Base-by-base conservation (phyloP, 2,797 vertebrate species). In the Danionella dracula region DNA sequence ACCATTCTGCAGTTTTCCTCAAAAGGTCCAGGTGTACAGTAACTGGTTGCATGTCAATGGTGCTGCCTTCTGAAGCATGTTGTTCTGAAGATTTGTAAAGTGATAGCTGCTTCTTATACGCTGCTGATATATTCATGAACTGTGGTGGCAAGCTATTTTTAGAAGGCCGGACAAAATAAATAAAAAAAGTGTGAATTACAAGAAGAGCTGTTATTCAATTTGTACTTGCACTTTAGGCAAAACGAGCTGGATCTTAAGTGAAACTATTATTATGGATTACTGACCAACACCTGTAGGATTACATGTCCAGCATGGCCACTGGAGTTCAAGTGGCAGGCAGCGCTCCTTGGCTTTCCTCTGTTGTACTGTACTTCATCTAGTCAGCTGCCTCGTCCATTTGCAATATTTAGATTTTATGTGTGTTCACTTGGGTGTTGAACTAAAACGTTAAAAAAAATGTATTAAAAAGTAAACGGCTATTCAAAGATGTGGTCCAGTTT, bases 121-220 rank as follows among this genome's bases (percentile, higher is more conserved):
- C 72, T 82, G 70, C 76, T 85, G 72, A 82, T 80, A 74, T 85
- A 83, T 86, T 86, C 81, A 87, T 87, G 85, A 86, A 80, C 83
- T 65, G 27, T 41, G 65, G 61, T 79, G 71, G 76, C 76, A 59
- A 69, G 62, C 64, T 68, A 74, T 82, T 84, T 85, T 83, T 72
- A 77, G 73, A 78, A 62, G 73, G 60, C 63, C 68, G 46, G 62
- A 48, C 72, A 79, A 81, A 82, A 80, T 79, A 77, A 68, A 77
- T 50, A 63, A 21, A 34, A 64, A 57, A 72, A 63, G 50, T 57
- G 29, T 57, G 23, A 62, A 71, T 62, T 49, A 71, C 50, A 64
- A 63, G 45, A 77, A 63, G 71, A 73, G 70, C 59, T 66, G 63
- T 65, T 71, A 37, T 48, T 75, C 41, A 3, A 60, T 48, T 73